Evolutionary conservation across 2,888 invertebrate genomes (phyloP).

Genomic region (Netelia melanura): DNA sequence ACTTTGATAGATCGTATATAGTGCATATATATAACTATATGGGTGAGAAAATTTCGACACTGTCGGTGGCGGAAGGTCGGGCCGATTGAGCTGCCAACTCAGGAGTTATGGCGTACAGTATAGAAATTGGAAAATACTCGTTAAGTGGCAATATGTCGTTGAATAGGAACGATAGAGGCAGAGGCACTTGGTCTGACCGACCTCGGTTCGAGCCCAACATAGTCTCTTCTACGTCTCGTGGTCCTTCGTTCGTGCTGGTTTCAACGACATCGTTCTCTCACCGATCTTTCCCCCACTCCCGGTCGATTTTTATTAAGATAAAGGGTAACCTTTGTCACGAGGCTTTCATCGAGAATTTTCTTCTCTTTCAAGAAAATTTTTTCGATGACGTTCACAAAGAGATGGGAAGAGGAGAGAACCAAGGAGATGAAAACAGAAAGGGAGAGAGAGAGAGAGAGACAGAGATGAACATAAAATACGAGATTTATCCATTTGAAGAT

Average conservation of each 20-base stretch:
- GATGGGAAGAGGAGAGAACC: too few relatives aligned
- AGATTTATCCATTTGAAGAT: constrained; percentile 51
- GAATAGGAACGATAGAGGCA: constrained; percentile 31
- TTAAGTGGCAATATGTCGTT: constrained; percentile 60
- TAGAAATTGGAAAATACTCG: constrained; percentile 48
- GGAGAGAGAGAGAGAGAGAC: not conserved
- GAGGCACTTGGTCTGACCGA: constrained; percentile 17
- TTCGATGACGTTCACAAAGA: not conserved
- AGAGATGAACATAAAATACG: constrained; percentile 48
- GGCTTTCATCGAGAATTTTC: constrained; percentile 13
- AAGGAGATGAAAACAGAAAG: not conserved
- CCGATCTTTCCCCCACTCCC: not conserved
- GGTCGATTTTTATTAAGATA: constrained; percentile 48
- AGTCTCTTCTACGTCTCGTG: not conserved
- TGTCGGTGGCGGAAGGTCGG: not conserved
- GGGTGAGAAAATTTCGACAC: not conserved
- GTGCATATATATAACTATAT: not conserved
- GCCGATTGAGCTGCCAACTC: not conserved
- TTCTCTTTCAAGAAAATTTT: constrained; percentile 32
- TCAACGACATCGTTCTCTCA: constrained; percentile 7
- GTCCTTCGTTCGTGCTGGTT: constrained; percentile 18
- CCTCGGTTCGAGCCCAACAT: not conserved
- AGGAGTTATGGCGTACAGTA: constrained; percentile 3
- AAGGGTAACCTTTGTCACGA: constrained; percentile 25
- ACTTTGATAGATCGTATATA: not conserved